Base-by-base conservation (phyloP, 2,888 invertebrate species). In the Lepidocyrtinus sp. region DNA sequence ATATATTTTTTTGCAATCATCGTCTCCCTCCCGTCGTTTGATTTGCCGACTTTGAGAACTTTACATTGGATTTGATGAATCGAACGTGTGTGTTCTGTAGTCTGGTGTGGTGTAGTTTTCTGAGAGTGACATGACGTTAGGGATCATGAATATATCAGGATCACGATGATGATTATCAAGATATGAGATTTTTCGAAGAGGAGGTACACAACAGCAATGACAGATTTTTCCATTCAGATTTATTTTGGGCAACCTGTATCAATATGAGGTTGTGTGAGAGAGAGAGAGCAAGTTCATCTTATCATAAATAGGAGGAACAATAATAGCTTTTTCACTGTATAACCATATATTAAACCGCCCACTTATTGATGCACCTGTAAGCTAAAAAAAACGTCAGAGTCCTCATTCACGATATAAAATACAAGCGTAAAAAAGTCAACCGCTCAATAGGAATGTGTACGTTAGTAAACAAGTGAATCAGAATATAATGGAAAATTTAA, bases 351-450 rank as follows among this genome's bases (percentile, higher is more conserved):
- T 9, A 19, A 22, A 67, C 73, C 78, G 73, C 78, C 78, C 72
- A 78, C 78, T 25, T 67, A 21, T 19, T 68, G 62, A 59, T 78
- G 78, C 78, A 78, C 78, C 78, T 78, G 78, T 78, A 72, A 63
- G 46, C 78, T 12, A 9, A 12, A 36, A 36, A 67, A 78, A 73
- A 68, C 67, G 72, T 73, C 78, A 73, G 26, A n/a, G n/a, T n/a
- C n/a, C n/a, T n/a, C n/a, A n/a, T n/a, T 63, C 36, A 9, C 36
- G 36, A 36, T 36, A 36, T 36, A 36, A 36, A 36, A 36, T 36
- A 36, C 7, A 36, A 12, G 36, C 36, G 36, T 9, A 36, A 36
- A n/a, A n/a, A n/a, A n/a, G n/a, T n/a, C n/a, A n/a, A n/a, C n/a
- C n/a, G n/a, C n/a, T n/a, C n/a, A n/a, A n/a, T n/a, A n/a, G n/a